Evolutionary conservation across 2,888 invertebrate genomes (phyloP).

Genomic region (Lobophora halterata): DNA sequence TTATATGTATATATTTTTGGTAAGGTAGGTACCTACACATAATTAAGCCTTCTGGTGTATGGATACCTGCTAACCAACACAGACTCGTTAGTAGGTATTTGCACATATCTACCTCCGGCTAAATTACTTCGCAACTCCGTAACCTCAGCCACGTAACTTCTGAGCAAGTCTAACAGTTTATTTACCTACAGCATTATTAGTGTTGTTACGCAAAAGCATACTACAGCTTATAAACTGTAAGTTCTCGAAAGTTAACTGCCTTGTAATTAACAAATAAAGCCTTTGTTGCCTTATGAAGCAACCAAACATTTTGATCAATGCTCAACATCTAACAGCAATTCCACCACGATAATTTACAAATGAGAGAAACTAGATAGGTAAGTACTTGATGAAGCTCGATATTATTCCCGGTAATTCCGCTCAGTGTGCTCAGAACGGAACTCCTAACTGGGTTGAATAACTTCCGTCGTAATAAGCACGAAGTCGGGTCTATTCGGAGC

Average conservation of each 20-base stretch:
- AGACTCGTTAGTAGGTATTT: no score
- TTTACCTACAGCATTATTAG: conserved; percentile 43
- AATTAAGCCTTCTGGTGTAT: no score
- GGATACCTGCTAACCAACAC: no score
- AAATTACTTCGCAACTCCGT: conserved; percentile 43
- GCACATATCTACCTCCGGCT: no score
- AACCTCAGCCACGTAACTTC: conserved; percentile 37
- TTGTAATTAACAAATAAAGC: conserved; percentile 34
- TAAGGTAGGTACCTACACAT: no score
- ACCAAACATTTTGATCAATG: conserved; percentile 16
- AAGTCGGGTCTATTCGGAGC: conserved; percentile 13
- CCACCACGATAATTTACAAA: neutral
- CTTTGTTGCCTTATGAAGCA: conserved; percentile 16
- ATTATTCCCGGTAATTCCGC: conserved; percentile 10
- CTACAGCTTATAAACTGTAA: conserved; percentile 35
- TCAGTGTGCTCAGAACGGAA: conserved; percentile 12
- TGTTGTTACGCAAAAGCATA: conserved; percentile 35
- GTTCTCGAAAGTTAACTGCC: conserved; percentile 35
- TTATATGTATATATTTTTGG: no score
- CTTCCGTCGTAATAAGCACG: conserved; percentile 18
- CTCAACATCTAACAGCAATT: conserved; percentile 7
- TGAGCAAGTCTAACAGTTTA: conserved; percentile 38
- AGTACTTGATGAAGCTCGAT: conserved; percentile 5
- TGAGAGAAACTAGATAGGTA: conserved; percentile 1
- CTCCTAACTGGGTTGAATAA: conserved; percentile 16